Evolutionary conservation across 2,888 invertebrate species (phyloP).

Genomic region (Pseudeuparius sepicola): DNA sequence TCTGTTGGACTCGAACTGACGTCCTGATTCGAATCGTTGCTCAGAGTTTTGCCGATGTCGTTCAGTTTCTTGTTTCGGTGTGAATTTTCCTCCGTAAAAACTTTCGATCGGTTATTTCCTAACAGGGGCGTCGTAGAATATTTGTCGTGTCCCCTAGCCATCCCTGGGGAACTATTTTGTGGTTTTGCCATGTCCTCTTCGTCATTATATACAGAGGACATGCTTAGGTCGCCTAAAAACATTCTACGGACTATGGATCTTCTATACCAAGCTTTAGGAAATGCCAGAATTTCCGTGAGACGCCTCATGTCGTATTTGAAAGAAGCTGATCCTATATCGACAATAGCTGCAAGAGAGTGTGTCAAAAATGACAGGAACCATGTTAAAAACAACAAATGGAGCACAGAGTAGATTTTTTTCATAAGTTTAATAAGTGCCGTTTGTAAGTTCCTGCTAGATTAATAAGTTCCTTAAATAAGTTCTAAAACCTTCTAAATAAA

Average conservation of each 20-base stretch:
- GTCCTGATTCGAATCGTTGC: constrained; percentile 40
- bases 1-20: constrained; percentile 50
- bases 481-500: no score
- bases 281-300: constrained; percentile 91
- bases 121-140: constrained; percentile 20
- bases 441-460: no score
- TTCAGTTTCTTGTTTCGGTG: constrained; percentile 41
- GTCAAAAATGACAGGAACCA: constrained; percentile 3
- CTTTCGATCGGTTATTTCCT: constrained; percentile 17
- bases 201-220: constrained; percentile 36
- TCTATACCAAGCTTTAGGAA: constrained; percentile 98
- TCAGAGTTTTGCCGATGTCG: constrained; percentile 47
- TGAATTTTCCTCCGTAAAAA: constrained; percentile 33
- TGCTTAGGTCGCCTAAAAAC: constrained; percentile 87
- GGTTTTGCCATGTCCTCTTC: constrained; percentile 29
- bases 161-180: constrained; percentile 25
- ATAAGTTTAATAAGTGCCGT: no score
- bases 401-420: no score
- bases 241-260: constrained; percentile 84
- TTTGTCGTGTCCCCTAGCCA: constrained; percentile 27
- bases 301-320: constrained; percentile 99
- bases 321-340: constrained; percentile 90
- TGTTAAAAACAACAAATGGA: constrained; percentile 3
- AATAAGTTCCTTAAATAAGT: no score
- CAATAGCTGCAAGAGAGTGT: constrained; percentile 80